Evolutionary conservation across 1,140 invertebrate species (phyloP).

Genomic region (Aethina tumida): DNA sequence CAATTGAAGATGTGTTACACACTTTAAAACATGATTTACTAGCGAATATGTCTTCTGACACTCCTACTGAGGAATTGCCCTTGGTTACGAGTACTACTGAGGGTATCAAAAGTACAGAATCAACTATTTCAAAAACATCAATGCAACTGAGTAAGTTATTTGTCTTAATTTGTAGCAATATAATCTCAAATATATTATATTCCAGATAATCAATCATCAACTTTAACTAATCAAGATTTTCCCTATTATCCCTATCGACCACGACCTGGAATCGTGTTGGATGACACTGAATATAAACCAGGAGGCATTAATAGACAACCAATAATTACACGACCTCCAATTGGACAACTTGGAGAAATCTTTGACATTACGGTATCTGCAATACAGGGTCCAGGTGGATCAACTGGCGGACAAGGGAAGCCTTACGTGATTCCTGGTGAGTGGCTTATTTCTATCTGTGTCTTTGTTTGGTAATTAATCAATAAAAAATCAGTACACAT

Average conservation of each 20-base stretch:
- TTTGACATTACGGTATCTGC: slow-evolving; percentile 83
- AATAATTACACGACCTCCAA: slow-evolving; percentile 31
- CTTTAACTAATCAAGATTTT: slow-evolving; percentile 15
- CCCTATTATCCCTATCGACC: slow-evolving; percentile 49
- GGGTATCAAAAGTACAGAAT: slow-evolving; percentile 5
- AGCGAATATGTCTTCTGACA: slow-evolving; percentile 13
- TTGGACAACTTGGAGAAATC: slow-evolving; percentile 55
- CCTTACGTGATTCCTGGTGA: slow-evolving; percentile 46
- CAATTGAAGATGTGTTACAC: slow-evolving; percentile 25
- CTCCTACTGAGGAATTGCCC: slow-evolving; percentile 15
- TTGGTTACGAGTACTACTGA: slow-evolving; percentile 3
- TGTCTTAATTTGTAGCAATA: slow-evolving; percentile 5
- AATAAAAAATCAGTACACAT: no score
- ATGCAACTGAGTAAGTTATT: neutral
- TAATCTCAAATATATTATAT: no score
- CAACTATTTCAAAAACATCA: slow-evolving; percentile 4
- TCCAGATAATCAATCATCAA: slow-evolving; percentile 3
- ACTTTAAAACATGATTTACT: slow-evolving; percentile 18
- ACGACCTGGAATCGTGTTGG: slow-evolving; percentile 69
- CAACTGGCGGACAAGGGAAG: slow-evolving; percentile 37
- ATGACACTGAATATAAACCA: slow-evolving; percentile 68
- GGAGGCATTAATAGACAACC: slow-evolving; percentile 37
- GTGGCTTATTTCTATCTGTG: slow-evolving; percentile 7
- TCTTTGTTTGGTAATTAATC: neutral
- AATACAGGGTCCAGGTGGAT: slow-evolving; percentile 65